These are phyloP conservation scores for Erebia aethiops DNA, from an alignment of 2,888 invertebrate genomes.

Conservation along the genomic window DNA sequence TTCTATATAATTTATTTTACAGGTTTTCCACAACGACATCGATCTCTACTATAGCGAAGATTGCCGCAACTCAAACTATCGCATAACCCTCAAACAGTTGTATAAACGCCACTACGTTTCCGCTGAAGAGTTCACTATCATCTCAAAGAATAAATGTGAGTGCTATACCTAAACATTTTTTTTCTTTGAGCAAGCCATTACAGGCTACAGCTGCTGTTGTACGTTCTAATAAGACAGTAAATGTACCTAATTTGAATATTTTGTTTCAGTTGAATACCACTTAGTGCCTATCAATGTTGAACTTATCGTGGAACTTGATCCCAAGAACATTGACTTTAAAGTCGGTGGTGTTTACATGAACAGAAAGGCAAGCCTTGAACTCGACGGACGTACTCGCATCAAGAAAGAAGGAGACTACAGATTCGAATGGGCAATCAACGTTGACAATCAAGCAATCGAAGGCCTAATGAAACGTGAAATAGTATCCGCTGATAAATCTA, in stretches of 20 bases:
- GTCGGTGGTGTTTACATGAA: conserved; percentile 82
- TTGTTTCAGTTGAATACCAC: conserved; percentile 78
- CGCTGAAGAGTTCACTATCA: conserved; percentile 69
- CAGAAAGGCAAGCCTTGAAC: conserved; percentile 83
- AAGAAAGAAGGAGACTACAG: conserved; percentile 73
- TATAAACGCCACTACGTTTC: conserved; percentile 64
- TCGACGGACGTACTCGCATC: conserved; percentile 78
- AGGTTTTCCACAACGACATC: conserved; percentile 73
- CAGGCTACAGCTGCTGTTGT: neutral
- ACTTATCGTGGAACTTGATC: conserved; percentile 82
- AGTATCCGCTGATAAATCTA: conserved; percentile 82
- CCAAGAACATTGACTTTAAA: conserved; percentile 82
- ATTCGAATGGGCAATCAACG: conserved; percentile 57
- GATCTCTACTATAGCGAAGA: conserved; percentile 85
- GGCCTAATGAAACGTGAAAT: conserved; percentile 83
- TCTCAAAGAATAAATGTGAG: conserved; percentile 79
- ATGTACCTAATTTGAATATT: neutral
- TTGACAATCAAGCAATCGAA: conserved; percentile 67
- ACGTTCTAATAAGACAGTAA: neutral
- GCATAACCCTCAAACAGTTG: conserved; percentile 75
- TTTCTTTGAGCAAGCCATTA: too few species aligned
- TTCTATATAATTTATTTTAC: neutral
- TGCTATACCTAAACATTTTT: neutral
- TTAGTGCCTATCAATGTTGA: conserved; percentile 74
- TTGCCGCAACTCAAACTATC: conserved; percentile 80